Evolutionary conservation across 1,140 invertebrate species (phyloP), one percentile per base, ranked within the genome.

Genomic region (Copidosoma floridanum): DNA sequence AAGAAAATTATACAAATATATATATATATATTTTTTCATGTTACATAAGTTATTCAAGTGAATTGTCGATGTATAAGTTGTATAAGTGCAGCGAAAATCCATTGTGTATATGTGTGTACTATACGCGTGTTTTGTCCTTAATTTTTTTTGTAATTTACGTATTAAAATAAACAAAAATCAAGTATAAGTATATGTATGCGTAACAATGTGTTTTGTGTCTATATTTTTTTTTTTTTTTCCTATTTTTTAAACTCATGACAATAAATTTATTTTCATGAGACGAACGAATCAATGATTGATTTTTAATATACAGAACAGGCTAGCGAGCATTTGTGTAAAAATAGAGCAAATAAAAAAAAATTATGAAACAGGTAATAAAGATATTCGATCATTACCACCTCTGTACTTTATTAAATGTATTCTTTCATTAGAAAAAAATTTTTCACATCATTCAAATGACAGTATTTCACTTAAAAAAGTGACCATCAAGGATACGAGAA

Each of bases 11-110:
- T 37, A 21, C 69, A 10, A 58, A 57, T 26, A 57, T 57, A 41
- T 63, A 66, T 57, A 61, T 65, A 12, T 75, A 73, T 44, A 52
- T 24, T 27, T 32, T 48, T 48, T 27, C 2, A 10, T 26, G 32
- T 12, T 46, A 46, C 7, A 8, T 14, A n/a, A 24, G 2, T 18
- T n/a, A n/a, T n/a, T n/a, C n/a, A n/a, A n/a, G n/a, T n/a, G n/a
- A n/a, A n/a, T 20, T 26, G 18, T 27, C 14, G 5, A 54, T 24
- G 1, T 53, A 41, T 26, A 10, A 43, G 16, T 32, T 38, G 14
- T 46, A 37, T 37, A n/a, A n/a, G n/a, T n/a, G n/a, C n/a, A n/a
- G 16, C 16, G 26, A n/a, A 52, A 20, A 35, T 54, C 1, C 24
- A 38, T 43, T 18, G 37, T 12, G 20, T 38, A 20, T 60, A 32